phyloP scores from a whole-genome alignment of 2,113 vertebrate species.

The Mesembrinibis cayennensis region DNA sequence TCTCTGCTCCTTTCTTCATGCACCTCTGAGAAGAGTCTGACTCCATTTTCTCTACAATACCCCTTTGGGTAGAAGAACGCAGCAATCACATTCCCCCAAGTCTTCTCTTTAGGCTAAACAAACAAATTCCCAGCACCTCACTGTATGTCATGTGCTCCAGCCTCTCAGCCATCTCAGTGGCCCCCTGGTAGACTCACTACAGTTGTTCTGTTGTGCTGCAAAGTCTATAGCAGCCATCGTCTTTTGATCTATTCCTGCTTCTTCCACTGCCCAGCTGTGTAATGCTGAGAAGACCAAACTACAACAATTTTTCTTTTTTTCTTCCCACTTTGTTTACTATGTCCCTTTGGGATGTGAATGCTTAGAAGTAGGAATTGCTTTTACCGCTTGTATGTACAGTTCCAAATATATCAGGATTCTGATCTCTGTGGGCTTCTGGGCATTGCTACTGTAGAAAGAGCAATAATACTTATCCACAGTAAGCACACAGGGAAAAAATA shows the following conservation, averaged over 20 bases:
- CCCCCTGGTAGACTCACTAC: not conserved
- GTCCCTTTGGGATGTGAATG: not conserved
- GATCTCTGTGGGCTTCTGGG: not conserved
- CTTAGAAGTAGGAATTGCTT: not conserved
- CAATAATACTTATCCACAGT: not conserved
- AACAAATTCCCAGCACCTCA: not conserved
- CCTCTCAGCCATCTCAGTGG: not conserved
- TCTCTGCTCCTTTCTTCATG: not conserved
- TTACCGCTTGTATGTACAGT: not conserved
- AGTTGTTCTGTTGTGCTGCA: not conserved
- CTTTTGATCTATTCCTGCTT: not conserved
- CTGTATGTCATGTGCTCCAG: not conserved
- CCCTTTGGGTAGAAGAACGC: not conserved
- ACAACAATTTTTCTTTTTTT: not conserved
- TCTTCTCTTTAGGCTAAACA: not conserved
- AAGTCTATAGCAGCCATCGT: not conserved
- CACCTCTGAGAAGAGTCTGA: not conserved
- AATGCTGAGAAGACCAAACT: not conserved
- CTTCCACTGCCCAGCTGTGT: not conserved
- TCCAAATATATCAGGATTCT: not conserved
- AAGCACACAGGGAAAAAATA: not conserved
- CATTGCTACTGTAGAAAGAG: not conserved
- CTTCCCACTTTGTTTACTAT: not conserved
- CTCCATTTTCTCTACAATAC: not conserved
- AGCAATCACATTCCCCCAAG: accelerated